These are phyloP conservation scores for Bucco capensis DNA, from an alignment of 2,113 vertebrate genomes.

Conservation along the genomic window DNA sequence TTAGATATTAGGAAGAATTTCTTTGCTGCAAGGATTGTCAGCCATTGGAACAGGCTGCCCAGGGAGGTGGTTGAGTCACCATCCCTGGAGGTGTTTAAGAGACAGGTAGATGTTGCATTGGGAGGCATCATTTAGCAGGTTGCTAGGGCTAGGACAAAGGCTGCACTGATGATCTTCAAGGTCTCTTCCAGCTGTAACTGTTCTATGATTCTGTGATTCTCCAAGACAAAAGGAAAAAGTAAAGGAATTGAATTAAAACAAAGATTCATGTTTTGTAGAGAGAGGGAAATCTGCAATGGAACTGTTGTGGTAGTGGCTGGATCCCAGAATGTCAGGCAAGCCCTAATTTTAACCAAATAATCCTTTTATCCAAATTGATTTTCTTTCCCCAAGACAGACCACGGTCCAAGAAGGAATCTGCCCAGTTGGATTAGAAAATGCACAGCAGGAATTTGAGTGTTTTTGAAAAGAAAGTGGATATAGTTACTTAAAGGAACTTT, in stretches of 20 bases:
- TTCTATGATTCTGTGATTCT: too few species aligned
- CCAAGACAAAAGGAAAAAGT: background rate
- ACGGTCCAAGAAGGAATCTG: background rate
- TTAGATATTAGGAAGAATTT: too few species aligned
- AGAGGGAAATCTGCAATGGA: background rate
- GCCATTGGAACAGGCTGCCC: too few species aligned
- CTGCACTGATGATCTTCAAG: too few species aligned
- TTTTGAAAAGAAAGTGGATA: background rate
- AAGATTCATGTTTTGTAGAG: background rate
- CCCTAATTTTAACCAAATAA: background rate
- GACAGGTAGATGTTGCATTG: too few species aligned
- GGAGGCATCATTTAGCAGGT: too few species aligned
- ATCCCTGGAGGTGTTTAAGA: too few species aligned
- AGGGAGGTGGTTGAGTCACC: too few species aligned
- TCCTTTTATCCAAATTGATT: background rate
- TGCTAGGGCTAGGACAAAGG: too few species aligned
- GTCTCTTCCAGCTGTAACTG: too few species aligned
- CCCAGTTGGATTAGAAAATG: background rate
- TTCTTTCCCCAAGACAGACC: background rate
- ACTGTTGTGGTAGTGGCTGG: background rate
- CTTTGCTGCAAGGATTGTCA: too few species aligned
- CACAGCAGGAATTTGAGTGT: accelerated
- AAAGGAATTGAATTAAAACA: background rate
- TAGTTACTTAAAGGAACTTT: background rate
- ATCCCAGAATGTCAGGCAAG: background rate